phyloP scores from a whole-genome alignment of 2,888 invertebrate species.

The Noctua janthina region DNA sequence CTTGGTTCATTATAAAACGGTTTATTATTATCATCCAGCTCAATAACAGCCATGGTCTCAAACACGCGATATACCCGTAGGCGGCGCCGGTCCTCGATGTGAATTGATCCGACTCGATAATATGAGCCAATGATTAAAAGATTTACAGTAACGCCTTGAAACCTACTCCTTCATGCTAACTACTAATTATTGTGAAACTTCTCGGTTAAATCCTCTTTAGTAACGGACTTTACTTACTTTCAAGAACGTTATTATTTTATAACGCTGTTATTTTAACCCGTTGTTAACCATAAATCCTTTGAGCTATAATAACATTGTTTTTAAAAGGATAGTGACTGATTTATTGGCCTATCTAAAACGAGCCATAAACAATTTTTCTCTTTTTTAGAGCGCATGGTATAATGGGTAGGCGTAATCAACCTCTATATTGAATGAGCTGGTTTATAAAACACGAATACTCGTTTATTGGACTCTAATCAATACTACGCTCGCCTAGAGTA shows the following conservation, averaged over 20 bases:
- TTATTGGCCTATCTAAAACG: constrained; percentile 43
- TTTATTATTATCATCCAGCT: not conserved
- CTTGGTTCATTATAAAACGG: constrained; percentile 1
- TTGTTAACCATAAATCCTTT: constrained; percentile 55
- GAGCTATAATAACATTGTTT: constrained; percentile 39
- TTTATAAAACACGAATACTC: not conserved
- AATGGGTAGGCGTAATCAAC: constrained; percentile 18
- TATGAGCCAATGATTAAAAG: constrained; percentile 58
- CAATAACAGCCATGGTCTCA: constrained; percentile 11
- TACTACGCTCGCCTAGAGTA: no score
- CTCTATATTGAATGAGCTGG: constrained; percentile 17
- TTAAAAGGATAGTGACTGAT: constrained; percentile 57
- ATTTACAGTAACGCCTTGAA: constrained; percentile 57
- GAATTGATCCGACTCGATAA: constrained; percentile 63
- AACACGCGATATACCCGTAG: constrained; percentile 42
- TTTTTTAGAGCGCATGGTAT: constrained; percentile 38
- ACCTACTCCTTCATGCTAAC: constrained; percentile 39
- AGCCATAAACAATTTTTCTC: constrained; percentile 15
- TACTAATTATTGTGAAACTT: constrained; percentile 44
- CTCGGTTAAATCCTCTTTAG: constrained; percentile 31
- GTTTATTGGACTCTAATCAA: not conserved
- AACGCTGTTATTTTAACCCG: constrained; percentile 36
- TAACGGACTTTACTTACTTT: constrained; percentile 19
- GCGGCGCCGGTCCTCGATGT: constrained; percentile 43
- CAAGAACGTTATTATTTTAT: constrained; percentile 18